phyloP scores from a whole-genome alignment of 2,113 vertebrate species.

The Jacana jacana region DNA sequence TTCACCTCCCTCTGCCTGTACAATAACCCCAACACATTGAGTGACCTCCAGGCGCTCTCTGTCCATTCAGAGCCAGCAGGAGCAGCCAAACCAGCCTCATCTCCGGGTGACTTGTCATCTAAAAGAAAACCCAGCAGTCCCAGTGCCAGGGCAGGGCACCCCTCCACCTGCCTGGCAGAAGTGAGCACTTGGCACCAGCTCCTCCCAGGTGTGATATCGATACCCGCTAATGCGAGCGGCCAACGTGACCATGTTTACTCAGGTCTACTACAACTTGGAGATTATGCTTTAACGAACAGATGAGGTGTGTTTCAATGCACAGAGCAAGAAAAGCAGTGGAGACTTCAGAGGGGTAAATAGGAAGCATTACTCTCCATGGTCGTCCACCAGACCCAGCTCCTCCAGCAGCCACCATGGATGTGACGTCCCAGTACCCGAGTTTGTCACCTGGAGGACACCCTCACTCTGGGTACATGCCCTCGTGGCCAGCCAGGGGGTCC shows the following conservation, averaged over 20 bases:
- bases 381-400: not conserved
- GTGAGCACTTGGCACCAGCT: not conserved
- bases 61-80: not conserved
- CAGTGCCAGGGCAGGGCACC: accelerated
- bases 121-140: accelerated
- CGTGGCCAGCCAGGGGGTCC: accelerated
- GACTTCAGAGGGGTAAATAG: conserved; percentile 4
- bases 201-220: not conserved
- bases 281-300: conserved; percentile 32
- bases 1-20: accelerated
- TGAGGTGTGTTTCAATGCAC: conserved; percentile 47
- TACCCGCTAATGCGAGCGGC: not conserved
- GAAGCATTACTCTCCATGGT: not conserved
- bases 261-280: not conserved
- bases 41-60: accelerated
- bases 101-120: accelerated
- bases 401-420: accelerated
- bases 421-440: accelerated
- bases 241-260: not conserved
- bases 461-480: not conserved
- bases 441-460: not conserved
- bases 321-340: not conserved
- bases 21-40: accelerated
- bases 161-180: not conserved
- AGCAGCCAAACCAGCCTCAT: not conserved